Conservation (phyloP, 2,888 invertebrate species). For the Metallyticus violacea region DNA sequence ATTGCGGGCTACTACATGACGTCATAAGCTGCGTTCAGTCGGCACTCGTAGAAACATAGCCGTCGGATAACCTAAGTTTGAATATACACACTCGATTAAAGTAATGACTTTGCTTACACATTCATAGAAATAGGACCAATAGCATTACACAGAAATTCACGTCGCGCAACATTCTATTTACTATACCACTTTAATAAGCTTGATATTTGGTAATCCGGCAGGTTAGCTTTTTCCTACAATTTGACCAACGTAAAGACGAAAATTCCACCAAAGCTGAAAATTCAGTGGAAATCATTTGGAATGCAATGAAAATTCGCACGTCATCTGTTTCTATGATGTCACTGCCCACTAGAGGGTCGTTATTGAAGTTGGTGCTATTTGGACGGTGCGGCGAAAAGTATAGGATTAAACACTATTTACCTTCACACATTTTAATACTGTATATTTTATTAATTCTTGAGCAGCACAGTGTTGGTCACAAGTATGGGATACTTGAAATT, state of each 20-base stretch:
- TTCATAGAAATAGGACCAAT: no score
- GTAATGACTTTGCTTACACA: no score
- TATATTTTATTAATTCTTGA: slow-evolving; percentile 22
- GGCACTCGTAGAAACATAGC: no score
- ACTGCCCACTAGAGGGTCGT: slow-evolving; percentile 30
- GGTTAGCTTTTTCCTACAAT: no score
- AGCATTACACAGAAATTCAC: no score
- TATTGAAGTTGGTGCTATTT: slow-evolving; percentile 30
- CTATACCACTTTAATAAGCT: no score
- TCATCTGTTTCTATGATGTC: slow-evolving; percentile 26
- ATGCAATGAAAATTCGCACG: slow-evolving; percentile 25
- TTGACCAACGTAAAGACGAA: not conserved
- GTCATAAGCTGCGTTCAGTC: no score
- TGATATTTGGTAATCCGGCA: no score
- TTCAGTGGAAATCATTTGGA: not conserved
- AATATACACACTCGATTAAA: no score
- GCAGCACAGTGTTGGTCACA: not conserved
- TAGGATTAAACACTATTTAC: slow-evolving; percentile 21
- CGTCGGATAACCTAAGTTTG: no score
- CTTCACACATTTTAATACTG: slow-evolving; percentile 20
- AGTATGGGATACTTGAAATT: slow-evolving; percentile 14
- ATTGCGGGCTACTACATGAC: no score
- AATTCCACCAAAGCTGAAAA: not conserved
- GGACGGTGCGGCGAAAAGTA: slow-evolving; percentile 26
- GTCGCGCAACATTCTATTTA: no score